phyloP scores from a whole-genome alignment of 2,797 vertebrate species.

The Hippocampus kuda region DNA sequence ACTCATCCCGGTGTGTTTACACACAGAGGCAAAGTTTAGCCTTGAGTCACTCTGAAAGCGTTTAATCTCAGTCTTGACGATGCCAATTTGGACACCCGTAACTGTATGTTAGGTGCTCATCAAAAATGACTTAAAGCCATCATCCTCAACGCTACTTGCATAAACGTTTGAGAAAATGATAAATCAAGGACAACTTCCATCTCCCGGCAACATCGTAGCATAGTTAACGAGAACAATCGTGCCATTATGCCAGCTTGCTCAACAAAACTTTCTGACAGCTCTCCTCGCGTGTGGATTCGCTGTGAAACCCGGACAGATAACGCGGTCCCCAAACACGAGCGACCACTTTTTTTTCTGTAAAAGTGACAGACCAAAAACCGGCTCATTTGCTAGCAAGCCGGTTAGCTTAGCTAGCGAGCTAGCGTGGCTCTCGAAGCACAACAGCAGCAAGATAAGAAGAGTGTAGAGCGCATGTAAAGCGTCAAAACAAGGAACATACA shows the following conservation, averaged over 20 bases:
- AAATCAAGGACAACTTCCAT: neutral
- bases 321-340: constrained; percentile 3
- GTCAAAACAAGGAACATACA: constrained; percentile 49
- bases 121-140: neutral
- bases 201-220: neutral
- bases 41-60: neutral
- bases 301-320: neutral
- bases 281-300: constrained; percentile 10
- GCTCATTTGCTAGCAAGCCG: constrained; percentile 37
- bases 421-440: constrained; percentile 33
- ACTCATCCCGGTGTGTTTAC: neutral
- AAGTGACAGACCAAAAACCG: constrained; percentile 6
- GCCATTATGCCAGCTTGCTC: neutral
- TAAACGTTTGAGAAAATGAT: neutral
- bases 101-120: neutral
- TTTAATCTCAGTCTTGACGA: neutral
- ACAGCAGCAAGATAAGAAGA: constrained; percentile 5
- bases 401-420: constrained; percentile 39
- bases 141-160: neutral
- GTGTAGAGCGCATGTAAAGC: constrained; percentile 5
- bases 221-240: neutral
- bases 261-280: constrained; percentile 30
- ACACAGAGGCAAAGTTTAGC: neutral
- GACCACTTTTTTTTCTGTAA: neutral
- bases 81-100: neutral